A percentile compares a stretch with the other conserved stretches of the same genome.
phyloP scores from a whole-genome alignment of 1,140 invertebrate genomes.

The Formica selysi region DNA sequence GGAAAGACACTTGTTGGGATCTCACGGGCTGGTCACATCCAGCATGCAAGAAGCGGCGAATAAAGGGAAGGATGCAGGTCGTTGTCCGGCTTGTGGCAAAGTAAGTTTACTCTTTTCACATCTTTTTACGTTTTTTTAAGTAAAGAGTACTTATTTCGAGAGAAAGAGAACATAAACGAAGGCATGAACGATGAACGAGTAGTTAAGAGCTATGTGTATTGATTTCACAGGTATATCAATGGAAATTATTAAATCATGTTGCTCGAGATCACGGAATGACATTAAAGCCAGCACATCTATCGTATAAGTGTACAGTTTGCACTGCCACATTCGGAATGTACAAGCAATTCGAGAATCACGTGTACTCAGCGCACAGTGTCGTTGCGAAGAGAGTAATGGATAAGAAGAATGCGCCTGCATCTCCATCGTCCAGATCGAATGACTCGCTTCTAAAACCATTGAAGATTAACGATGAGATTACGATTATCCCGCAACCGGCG shows the following conservation, averaged over 20 bases:
- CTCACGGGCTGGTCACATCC: slow-evolving; percentile 97
- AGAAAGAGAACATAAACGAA: background rate
- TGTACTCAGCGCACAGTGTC: slow-evolving; percentile 96
- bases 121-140: background rate
- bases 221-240: slow-evolving; percentile 93
- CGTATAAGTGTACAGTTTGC: slow-evolving; percentile 98
- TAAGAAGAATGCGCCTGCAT: slow-evolving; percentile 89
- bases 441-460: slow-evolving; percentile 93
- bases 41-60: slow-evolving; percentile 98
- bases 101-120: slow-evolving; percentile 86
- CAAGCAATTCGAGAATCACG: slow-evolving; percentile 97
- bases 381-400: slow-evolving; percentile 93
- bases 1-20: slow-evolving; percentile 96
- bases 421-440: slow-evolving; percentile 86
- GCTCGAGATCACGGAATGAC: slow-evolving; percentile 96
- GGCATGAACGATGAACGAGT: background rate
- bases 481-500: slow-evolving; percentile 95
- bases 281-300: slow-evolving; percentile 95
- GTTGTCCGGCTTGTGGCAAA: slow-evolving; percentile 97
- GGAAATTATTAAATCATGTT: slow-evolving; percentile 96
- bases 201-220: slow-evolving; percentile 45
- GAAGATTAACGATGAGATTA: slow-evolving; percentile 97
- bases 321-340: slow-evolving; percentile 98
- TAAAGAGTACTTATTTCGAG: slow-evolving; percentile 3
- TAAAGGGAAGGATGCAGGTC: slow-evolving; percentile 96